phyloP scores from a whole-genome alignment of 92 coral and sea anemone genomes.

The Zoanthus sansibaricus region DNA sequence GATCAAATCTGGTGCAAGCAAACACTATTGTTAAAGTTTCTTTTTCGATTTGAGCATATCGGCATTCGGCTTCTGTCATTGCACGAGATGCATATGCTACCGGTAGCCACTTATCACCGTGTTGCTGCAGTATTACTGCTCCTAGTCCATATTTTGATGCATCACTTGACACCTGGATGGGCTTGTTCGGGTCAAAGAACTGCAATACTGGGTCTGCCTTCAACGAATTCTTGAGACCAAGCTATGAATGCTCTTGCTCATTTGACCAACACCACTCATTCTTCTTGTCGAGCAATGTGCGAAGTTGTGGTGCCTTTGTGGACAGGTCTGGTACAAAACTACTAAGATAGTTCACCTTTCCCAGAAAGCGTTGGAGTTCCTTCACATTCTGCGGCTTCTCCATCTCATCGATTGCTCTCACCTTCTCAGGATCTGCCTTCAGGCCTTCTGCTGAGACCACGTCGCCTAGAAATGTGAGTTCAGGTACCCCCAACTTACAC shows the following conservation, averaged over 20 bases:
- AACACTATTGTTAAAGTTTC: slow-evolving; percentile 36
- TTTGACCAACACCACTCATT: slow-evolving; percentile 15
- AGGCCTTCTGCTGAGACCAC: slow-evolving; percentile 46
- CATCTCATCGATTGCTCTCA: slow-evolving; percentile 20
- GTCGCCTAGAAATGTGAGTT: slow-evolving; percentile 47
- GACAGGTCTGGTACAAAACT: slow-evolving; percentile 26
- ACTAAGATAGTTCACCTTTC: slow-evolving; percentile 35
- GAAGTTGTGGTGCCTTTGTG: neutral
- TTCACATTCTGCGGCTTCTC: slow-evolving; percentile 5
- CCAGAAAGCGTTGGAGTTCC: slow-evolving; percentile 9
- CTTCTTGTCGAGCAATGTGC: slow-evolving; percentile 13
- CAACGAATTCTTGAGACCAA: slow-evolving; percentile 4
- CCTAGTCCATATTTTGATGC: slow-evolving; percentile 40
- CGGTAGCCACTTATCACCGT: slow-evolving; percentile 35
- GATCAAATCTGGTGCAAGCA: slow-evolving; percentile 39
- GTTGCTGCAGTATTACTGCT: slow-evolving; percentile 33
- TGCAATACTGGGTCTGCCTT: slow-evolving; percentile 32
- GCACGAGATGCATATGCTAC: slow-evolving; percentile 41
- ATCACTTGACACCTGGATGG: slow-evolving; percentile 49
- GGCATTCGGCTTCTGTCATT: slow-evolving; percentile 36
- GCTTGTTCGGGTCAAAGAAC: slow-evolving; percentile 43
- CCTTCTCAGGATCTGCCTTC: slow-evolving; percentile 38
- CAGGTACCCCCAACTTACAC: slow-evolving; percentile 32
- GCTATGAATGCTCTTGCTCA: slow-evolving; percentile 36
- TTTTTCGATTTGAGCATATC: slow-evolving; percentile 40